These are phyloP conservation scores for Babylonia areolata DNA, from an alignment of 1,140 invertebrate genomes.

Conservation along the genomic window DNA sequence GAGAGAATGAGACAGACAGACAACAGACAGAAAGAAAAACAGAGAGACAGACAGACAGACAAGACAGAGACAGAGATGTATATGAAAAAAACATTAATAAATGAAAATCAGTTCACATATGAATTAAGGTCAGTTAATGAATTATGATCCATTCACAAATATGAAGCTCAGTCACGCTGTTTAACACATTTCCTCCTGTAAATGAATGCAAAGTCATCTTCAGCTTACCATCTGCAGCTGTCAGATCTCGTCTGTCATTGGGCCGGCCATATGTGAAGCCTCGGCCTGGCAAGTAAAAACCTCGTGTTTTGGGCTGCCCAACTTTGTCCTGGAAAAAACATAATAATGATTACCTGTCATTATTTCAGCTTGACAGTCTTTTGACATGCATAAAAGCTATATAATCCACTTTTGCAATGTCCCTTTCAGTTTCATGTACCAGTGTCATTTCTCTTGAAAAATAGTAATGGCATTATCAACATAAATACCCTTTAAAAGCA, in stretches of 20 bases:
- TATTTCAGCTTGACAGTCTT: too few species aligned
- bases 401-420: not conserved
- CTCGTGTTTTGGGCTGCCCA: constrained; percentile 40
- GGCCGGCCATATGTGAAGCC: constrained; percentile 39
- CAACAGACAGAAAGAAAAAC: not conserved
- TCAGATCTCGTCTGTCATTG: constrained; percentile 37
- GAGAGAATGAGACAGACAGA: not conserved
- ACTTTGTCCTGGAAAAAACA: constrained; percentile 29
- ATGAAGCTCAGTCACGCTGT: too few species aligned
- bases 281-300: constrained; percentile 33
- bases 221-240: constrained; percentile 36
- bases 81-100: not conserved
- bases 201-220: not conserved
- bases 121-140: too few species aligned
- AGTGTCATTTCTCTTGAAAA: too few species aligned
- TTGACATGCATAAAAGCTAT: not conserved
- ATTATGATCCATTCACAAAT: too few species aligned
- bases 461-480: too few species aligned
- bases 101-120: too few species aligned
- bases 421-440: too few species aligned
- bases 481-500: too few species aligned
- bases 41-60: not conserved
- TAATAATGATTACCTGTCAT: too few species aligned
- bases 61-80: not conserved
- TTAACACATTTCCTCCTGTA: not conserved